Conservation (phyloP, 2,797 vertebrate genomes). For the Halcyon smyrnensis region DNA sequence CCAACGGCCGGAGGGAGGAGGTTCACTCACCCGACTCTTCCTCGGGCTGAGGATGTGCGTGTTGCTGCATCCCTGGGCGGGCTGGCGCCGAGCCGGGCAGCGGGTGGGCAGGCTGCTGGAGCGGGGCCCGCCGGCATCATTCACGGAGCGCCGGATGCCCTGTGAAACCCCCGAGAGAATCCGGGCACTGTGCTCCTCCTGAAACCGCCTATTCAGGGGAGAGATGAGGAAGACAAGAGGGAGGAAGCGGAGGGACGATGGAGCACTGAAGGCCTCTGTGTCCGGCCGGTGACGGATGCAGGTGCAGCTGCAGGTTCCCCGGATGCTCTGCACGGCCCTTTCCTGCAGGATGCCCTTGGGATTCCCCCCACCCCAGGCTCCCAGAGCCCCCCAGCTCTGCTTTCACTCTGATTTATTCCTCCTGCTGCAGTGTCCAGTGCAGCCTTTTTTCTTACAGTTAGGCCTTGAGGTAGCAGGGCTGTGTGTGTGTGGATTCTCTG, state of each 20-base stretch:
- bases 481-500: neutral
- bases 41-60: neutral
- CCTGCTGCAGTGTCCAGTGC: fast-evolving
- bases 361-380: neutral
- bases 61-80: neutral
- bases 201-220: slow-evolving; percentile 63
- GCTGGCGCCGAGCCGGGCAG: neutral
- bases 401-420: neutral
- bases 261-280: slow-evolving; percentile 67
- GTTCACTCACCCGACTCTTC: neutral
- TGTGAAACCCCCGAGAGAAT: slow-evolving; percentile 25
- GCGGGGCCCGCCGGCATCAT: neutral
- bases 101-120: neutral
- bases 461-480: neutral
- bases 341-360: neutral
- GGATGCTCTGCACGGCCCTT: neutral
- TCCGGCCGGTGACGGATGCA: slow-evolving; percentile 38
- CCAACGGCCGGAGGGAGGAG: neutral
- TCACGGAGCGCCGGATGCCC: slow-evolving; percentile 14
- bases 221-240: slow-evolving; percentile 34
- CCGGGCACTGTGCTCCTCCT: slow-evolving; percentile 54
- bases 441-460: neutral
- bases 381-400: neutral
- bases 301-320: slow-evolving; percentile 50
- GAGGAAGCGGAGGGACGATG: slow-evolving; percentile 51